Evolutionary conservation across 2,797 vertebrate species (phyloP).

Genomic region (Enoplosus armatus): DNA sequence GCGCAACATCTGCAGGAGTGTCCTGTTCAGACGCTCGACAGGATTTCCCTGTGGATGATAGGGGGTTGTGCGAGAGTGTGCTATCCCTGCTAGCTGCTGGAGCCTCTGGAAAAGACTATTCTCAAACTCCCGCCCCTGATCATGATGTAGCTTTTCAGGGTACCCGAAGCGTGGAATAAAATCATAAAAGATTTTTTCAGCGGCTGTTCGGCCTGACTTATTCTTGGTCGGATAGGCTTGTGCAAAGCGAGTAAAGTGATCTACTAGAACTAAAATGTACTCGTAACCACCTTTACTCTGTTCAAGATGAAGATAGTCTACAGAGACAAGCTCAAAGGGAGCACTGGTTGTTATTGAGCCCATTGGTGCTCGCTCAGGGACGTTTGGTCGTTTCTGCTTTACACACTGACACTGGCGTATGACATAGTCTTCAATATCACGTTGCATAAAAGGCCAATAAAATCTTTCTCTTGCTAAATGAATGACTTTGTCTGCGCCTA

Average conservation of each 20-base stretch:
- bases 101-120: constrained; percentile 6
- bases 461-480: neutral
- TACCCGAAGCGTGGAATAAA: constrained; percentile 6
- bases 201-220: constrained; percentile 12
- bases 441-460: constrained; percentile 33
- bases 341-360: constrained; percentile 12
- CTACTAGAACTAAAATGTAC: constrained; percentile 4
- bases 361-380: neutral
- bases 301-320: constrained; percentile 18
- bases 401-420: neutral
- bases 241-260: neutral
- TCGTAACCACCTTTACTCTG: neutral
- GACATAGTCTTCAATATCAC: neutral
- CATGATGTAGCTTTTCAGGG: constrained; percentile 15
- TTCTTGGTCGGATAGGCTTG: neutral
- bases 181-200: constrained; percentile 14
- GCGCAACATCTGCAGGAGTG: constrained; percentile 7
- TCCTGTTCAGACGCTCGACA: neutral
- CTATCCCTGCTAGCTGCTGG: neutral
- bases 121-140: neutral
- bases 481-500: constrained; percentile 4
- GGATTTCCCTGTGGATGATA: constrained; percentile 9
- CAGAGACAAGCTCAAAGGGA: neutral
- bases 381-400: neutral
- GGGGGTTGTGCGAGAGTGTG: neutral